Base-by-base conservation (phyloP, 2,113 vertebrate genomes). In the Petroica traversi region DNA sequence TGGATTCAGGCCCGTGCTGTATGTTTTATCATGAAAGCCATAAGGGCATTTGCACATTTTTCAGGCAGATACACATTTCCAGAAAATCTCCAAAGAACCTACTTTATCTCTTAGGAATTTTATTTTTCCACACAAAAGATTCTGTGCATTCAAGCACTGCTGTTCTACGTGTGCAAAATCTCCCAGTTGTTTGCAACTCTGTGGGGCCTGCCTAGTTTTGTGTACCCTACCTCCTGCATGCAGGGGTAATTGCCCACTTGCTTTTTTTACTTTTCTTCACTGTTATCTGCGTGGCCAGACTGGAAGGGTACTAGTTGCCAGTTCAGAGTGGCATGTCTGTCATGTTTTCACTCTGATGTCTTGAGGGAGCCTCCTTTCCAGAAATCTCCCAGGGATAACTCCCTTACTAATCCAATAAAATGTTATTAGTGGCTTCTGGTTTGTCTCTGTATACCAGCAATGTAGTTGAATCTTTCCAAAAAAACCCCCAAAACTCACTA, bases 191-290 rank as follows among this genome's bases (percentile, higher is more conserved):
- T 73, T 73, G 8, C 25, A 73, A 5, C 25, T 54, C 36, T 5
- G 2, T 36, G 19, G 13, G 67, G 20, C 7, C 36, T 15, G 3
- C 5, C 8, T 16, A 2, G 0, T 17, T 63, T 59, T 0, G 0
- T n/a, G 33, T 58, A 29, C 40, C 9, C 40, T 41, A 12, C 25
- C 11, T 64, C 29, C 54, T 51, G 26, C 40, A 7, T 14, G 26
- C 28, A 66, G 28, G 63, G 29, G 17, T 34, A 46, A 45, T 26
- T 71, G 6, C 12, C 11, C 34, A 2, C 17, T 62, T 6, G 0
- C 7, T 45, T 79, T 52, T 67, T 31, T 34, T 28, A 45, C 24
- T 85, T 85, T 69, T 43, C 28, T 71, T 62, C 14, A 10, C 22
- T 52, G 34, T 25, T 62, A 6, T 22, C 31, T 81, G 19, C 28